Conservation (phyloP, 2,888 invertebrate species). For the Ectemnius lituratus region DNA sequence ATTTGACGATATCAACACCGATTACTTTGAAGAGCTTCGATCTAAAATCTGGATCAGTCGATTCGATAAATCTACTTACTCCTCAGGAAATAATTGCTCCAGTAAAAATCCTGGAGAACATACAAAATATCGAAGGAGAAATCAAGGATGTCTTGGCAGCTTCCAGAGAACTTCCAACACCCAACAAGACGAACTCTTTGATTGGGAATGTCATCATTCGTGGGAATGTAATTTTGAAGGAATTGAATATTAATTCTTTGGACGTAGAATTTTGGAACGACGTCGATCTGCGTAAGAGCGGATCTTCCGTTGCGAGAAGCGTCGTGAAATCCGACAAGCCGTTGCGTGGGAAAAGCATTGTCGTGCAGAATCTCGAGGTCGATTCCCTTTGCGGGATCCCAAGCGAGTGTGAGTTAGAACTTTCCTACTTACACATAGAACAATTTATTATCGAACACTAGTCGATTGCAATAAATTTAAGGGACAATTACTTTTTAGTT, state of each 20-base stretch:
- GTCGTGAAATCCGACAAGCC: slow-evolving; percentile 45
- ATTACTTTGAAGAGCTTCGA: slow-evolving; percentile 50
- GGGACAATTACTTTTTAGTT: slow-evolving; percentile 44
- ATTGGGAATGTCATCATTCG: slow-evolving; percentile 50
- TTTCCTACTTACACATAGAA: not conserved
- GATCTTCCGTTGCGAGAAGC: slow-evolving; percentile 33
- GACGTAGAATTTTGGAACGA: slow-evolving; percentile 56
- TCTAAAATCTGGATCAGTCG: slow-evolving; percentile 47
- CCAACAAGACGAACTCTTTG: slow-evolving; percentile 29
- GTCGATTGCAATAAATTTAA: not conserved
- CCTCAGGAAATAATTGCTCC: slow-evolving; percentile 33
- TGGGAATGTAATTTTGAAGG: slow-evolving; percentile 55
- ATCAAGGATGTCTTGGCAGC: slow-evolving; percentile 16
- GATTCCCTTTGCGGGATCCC: slow-evolving; percentile 68
- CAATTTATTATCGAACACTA: not conserved
- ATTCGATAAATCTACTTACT: slow-evolving; percentile 30
- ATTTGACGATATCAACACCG: slow-evolving; percentile 39
- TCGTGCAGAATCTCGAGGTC: slow-evolving; percentile 59
- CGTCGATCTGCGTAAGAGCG: slow-evolving; percentile 17
- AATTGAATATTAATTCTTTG: slow-evolving; percentile 60
- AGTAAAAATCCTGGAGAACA: slow-evolving; percentile 25
- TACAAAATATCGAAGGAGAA: slow-evolving; percentile 32
- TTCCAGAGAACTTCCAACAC: slow-evolving; percentile 13
- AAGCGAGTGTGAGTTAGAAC: slow-evolving; percentile 54
- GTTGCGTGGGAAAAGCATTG: slow-evolving; percentile 52